phyloP scores from a whole-genome alignment of 30 jellyfish, hydroid and myxozoan species.

The Nemopilema nomurai region DNA sequence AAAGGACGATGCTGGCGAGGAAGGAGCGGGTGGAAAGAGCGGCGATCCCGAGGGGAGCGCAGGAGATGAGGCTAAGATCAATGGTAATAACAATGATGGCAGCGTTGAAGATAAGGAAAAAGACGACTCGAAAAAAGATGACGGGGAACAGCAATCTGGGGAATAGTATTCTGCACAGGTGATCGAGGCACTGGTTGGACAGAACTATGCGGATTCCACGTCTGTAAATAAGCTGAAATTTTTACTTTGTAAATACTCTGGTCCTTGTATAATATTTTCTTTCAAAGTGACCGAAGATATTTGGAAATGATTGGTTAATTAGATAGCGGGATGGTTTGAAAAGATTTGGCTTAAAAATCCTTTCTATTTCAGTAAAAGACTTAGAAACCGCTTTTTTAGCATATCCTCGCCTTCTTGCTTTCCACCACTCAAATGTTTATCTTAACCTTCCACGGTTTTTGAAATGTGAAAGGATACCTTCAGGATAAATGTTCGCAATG shows the following conservation, averaged over 20 bases:
- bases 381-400: no score
- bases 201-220: no score
- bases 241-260: not conserved
- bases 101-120: not conserved
- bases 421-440: no score
- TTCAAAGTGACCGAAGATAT: no score
- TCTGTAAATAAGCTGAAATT: not conserved
- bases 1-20: constrained; percentile 3
- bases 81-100: not conserved
- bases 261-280: not conserved
- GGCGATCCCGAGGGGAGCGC: not conserved
- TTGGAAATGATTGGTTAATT: not conserved
- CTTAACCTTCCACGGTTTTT: no score
- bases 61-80: not conserved
- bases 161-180: not conserved
- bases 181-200: not conserved
- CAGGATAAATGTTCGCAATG: no score
- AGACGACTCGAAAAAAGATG: not conserved
- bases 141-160: not conserved
- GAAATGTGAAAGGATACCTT: no score
- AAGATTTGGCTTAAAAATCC: no score
- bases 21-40: not conserved
- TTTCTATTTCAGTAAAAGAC: no score
- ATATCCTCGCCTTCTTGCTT: no score
- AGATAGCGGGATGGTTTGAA: not conserved